Evolutionary conservation across 2,888 invertebrate species (phyloP), one percentile per base, ranked within the genome.

Genomic region (Phania funesta): DNA sequence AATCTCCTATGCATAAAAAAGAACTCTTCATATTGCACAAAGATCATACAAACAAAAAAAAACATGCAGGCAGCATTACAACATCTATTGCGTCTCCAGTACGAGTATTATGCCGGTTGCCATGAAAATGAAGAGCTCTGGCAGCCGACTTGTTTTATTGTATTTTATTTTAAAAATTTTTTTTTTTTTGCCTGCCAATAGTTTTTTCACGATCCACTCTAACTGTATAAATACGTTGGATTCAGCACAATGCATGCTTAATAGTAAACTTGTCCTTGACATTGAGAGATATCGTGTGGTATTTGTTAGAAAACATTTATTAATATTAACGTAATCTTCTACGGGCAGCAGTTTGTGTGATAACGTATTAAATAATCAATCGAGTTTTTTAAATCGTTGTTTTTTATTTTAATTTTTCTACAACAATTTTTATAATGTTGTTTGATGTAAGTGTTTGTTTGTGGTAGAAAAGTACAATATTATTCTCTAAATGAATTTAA

Each of bases 181-280:
- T 22, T 20, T 44, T 62, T 44, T 18, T 4, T n/a, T 65, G 22
- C 35, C 18, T 46, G 46, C n/a, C n/a, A n/a, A n/a, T n/a, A n/a
- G n/a, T n/a, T n/a, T 29, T 11, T 24, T 52, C 50, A 16, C 50
- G 13, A 26, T 22, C 16, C 13, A 0, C 29, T 32, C 5, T 62
- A 80, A 74, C 46, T 50, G 78, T 87, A 87, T 87, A 87, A 86
- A 87, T 86, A 86, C 85, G 85, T 71, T 84, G 82, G 70, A 84
- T 80, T 74, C 71, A 73, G 74, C 74, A 75, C 82, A 79, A 85
- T 85, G 86, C 86, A 85, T 86, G 86, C 87, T 89, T 90, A 90
- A 90, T 89, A 87, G 87, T 86, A 85, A 86, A 88, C 87, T 88
- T 90, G 89, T 90, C 90, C 90, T 90, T 90, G 90, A 90, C 89